Percentiles rank a stretch among this genome's conserved stretches.
These are phyloP conservation scores for Corythornis cristatus DNA, from an alignment of 2,113 vertebrate species.

Conservation along the genomic window DNA sequence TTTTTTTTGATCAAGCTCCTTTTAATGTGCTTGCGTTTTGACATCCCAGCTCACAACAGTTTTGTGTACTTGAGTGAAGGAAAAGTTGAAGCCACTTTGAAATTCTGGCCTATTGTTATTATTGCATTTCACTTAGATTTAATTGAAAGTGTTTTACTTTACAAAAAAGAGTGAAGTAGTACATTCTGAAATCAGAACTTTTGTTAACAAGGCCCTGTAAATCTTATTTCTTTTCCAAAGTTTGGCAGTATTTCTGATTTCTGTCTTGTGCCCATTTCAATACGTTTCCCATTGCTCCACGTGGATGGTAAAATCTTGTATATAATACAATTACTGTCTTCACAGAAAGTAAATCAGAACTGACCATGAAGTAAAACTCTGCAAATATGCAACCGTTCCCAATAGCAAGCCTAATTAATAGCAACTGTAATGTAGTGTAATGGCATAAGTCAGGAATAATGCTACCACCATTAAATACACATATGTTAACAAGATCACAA, in stretches of 20 bases:
- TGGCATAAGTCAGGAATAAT: constrained; percentile 49
- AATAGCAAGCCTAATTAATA: constrained; percentile 44
- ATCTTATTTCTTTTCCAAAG: background rate
- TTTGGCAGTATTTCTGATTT: background rate
- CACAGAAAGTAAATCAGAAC: constrained; percentile 3
- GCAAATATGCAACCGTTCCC: background rate
- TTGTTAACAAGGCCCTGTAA: background rate
- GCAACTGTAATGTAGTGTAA: constrained; percentile 35
- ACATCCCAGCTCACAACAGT: background rate
- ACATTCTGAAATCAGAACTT: background rate
- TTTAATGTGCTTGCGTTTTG: background rate
- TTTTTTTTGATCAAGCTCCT: constrained; percentile 45
- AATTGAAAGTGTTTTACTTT: background rate
- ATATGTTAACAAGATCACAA: constrained; percentile 61
- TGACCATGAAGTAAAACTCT: background rate
- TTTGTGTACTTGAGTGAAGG: constrained; percentile 14
- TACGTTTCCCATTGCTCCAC: background rate
- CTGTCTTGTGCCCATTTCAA: background rate
- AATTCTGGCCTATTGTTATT: constrained; percentile 9
- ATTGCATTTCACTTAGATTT: background rate
- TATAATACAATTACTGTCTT: background rate
- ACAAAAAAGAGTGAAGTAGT: background rate
- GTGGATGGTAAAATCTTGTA: background rate
- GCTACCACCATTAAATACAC: constrained; percentile 35
- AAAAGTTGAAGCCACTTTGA: constrained; percentile 22